phyloP scores from a whole-genome alignment of 2,113 vertebrate species.

The Alaudala cheleensis region DNA sequence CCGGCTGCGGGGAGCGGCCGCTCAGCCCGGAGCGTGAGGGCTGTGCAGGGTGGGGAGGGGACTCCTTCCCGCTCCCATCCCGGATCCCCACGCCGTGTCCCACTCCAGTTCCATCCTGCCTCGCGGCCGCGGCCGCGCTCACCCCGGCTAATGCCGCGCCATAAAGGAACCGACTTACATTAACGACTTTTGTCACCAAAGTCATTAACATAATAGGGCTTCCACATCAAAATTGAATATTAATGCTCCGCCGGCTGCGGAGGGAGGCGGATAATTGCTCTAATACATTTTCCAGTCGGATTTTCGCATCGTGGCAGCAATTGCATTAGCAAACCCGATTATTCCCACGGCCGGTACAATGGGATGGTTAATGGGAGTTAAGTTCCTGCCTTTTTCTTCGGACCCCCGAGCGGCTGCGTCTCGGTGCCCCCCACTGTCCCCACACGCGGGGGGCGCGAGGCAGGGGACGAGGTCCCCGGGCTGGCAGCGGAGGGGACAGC shows the following conservation, averaged over 20 bases:
- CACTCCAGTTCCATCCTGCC: background rate
- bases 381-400: background rate
- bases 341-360: conserved; percentile 35
- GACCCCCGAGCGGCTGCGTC: background rate
- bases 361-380: conserved; percentile 10
- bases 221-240: conserved; percentile 70
- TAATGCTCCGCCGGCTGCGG: conserved; percentile 63
- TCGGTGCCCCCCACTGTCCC: background rate
- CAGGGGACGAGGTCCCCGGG: background rate
- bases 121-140: background rate
- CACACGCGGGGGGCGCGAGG: background rate
- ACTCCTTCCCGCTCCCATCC: background rate
- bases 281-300: conserved; percentile 70
- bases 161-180: conserved; percentile 34
- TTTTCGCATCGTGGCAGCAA: conserved; percentile 47
- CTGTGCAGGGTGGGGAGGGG: background rate
- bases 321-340: conserved; percentile 64
- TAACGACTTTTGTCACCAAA: conserved; percentile 66
- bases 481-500: background rate
- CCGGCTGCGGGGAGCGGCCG: background rate
- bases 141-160: background rate
- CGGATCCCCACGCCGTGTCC: accelerated
- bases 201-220: conserved; percentile 72
- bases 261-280: conserved; percentile 65
- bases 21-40: accelerated